phyloP scores from a whole-genome alignment of 2,888 invertebrate genomes.

The Cheilosia vulpina region DNA sequence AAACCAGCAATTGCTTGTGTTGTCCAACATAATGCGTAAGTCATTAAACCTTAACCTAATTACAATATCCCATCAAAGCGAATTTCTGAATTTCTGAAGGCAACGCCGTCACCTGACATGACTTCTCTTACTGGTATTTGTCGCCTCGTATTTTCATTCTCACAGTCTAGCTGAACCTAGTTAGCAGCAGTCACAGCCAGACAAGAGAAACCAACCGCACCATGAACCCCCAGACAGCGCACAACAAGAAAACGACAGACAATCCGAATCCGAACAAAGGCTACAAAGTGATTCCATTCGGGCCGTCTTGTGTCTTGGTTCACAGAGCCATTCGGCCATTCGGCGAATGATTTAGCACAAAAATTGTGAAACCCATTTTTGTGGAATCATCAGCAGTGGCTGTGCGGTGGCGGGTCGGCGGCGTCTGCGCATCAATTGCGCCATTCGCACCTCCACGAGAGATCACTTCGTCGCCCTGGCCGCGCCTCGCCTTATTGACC shows the following conservation, averaged over 20 bases:
- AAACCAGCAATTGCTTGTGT: not conserved
- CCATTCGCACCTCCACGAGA: constrained; percentile 67
- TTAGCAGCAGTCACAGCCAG: constrained; percentile 39
- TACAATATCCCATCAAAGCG: not conserved
- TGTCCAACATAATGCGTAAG: not conserved
- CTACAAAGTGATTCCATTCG: constrained; percentile 63
- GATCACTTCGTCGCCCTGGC: constrained; percentile 40
- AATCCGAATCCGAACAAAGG: constrained; percentile 57
- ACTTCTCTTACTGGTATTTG: constrained; percentile 11
- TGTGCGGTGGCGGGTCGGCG: constrained; percentile 35
- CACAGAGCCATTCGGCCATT: constrained; percentile 27
- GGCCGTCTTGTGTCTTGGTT: constrained; percentile 52
- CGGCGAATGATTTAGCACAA: constrained; percentile 68
- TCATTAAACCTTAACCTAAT: not conserved
- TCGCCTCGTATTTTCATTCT: not conserved
- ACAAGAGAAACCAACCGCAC: constrained; percentile 37
- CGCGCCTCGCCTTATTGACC: constrained; percentile 50
- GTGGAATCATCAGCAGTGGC: constrained; percentile 22
- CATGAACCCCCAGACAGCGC: constrained; percentile 48
- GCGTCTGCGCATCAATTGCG: constrained; percentile 73
- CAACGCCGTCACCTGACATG: not conserved
- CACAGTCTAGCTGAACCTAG: constrained; percentile 37
- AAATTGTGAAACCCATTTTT: constrained; percentile 69
- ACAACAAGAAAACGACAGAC: constrained; percentile 39
- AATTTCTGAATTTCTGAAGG: not conserved